A percentile compares a stretch with the other conserved stretches of the same genome.
These are phyloP conservation scores for Gobio gobio DNA, from an alignment of 2,113 vertebrate genomes.

Conservation along the genomic window DNA sequence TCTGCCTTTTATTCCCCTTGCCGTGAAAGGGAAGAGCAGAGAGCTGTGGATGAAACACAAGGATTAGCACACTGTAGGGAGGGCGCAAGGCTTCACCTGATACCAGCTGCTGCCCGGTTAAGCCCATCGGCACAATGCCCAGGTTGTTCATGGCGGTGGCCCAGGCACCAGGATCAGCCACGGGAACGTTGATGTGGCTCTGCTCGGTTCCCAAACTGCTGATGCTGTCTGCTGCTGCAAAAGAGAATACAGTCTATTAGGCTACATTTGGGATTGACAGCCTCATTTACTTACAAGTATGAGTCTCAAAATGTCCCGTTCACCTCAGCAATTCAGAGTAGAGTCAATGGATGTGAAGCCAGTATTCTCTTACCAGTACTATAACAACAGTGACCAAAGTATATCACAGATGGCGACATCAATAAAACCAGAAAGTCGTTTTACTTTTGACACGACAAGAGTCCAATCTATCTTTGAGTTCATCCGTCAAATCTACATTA, in stretches of 20 bases:
- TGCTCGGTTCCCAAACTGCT: slow-evolving; percentile 85
- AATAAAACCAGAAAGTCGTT: too few species aligned
- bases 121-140: slow-evolving; percentile 89
- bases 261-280: too few species aligned
- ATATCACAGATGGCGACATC: too few species aligned
- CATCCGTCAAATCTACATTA: too few species aligned
- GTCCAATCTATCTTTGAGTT: too few species aligned
- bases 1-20: slow-evolving; percentile 12
- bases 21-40: not conserved
- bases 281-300: too few species aligned
- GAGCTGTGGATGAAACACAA: not conserved
- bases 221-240: slow-evolving; percentile 85
- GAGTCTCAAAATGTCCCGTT: too few species aligned
- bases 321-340: too few species aligned
- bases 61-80: not conserved
- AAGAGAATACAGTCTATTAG: not conserved
- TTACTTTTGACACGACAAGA: too few species aligned
- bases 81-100: slow-evolving; percentile 80
- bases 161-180: slow-evolving; percentile 88
- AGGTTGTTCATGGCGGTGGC: slow-evolving; percentile 95
- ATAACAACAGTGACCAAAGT: too few species aligned
- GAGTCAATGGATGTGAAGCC: too few species aligned
- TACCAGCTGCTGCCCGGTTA: slow-evolving; percentile 88
- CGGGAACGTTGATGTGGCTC: slow-evolving; percentile 85
- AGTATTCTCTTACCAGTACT: too few species aligned